Base-by-base conservation (phyloP, 2,797 vertebrate species). In the Morus bassanus region DNA sequence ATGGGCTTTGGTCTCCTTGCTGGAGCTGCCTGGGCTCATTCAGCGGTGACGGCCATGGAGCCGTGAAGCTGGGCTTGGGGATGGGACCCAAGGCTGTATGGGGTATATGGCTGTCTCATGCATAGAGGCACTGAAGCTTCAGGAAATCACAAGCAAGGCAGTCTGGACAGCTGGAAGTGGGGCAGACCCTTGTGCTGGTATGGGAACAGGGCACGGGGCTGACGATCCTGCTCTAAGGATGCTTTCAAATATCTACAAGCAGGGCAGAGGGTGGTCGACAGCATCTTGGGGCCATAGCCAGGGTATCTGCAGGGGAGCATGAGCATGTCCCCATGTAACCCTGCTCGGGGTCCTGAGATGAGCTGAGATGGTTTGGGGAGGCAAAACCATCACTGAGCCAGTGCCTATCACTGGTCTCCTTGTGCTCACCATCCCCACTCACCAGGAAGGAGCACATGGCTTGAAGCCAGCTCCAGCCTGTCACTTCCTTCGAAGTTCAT, bases 241-340 rank as follows among this genome's bases (percentile, higher is more conserved):
- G 39, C 50, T 86, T 69, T 56, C 3, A 31, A 21, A 9, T 27
- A 48, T 11, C 41, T 51, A 7, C 30, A 56, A 30, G 24, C 31
- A 48, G 19, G 43, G 17, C 28, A 89, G 73, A 39, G 24, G 5
- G 56, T n/a, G 41, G 11, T 16, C 5, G 0, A 43, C 21, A 73
- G 16, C 72, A 25, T 25, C 31, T 6, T 50, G 27, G 23, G 19
- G 30, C 11, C 3, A 2, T 0, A 2, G 22, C 3, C 24, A 48
- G 35, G 17, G 33, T 10, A 16, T 14, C 60, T 39, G 18, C 22
- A 70, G 21, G 7, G 27, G 31, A 70, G 7, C 7, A 2, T 54
- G 57, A 45, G 18, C 39, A 15, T 4, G 7, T 23, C 5, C 43
- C 50, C 1, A 0, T 22, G 8, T 0, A 2, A 51, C 22, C 18